Conservation (phyloP, 2,113 vertebrate genomes). For the Antechinus flavipes region DNA sequence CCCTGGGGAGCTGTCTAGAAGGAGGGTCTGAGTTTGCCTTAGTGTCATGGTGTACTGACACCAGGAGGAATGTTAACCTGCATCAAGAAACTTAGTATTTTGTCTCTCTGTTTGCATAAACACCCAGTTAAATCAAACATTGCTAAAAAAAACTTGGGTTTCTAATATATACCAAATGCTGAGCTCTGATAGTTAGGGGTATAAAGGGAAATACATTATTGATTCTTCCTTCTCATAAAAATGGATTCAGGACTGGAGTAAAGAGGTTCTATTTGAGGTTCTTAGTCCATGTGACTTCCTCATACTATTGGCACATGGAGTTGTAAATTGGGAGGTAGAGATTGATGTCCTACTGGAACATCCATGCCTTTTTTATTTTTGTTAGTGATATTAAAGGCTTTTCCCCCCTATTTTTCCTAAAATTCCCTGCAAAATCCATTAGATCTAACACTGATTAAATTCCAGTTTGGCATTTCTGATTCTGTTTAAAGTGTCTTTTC, state of each 20-base stretch:
- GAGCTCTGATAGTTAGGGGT: slow-evolving; percentile 52
- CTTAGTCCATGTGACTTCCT: slow-evolving; percentile 19
- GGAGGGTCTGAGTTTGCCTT: slow-evolving; percentile 18
- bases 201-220: slow-evolving; percentile 48
- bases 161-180: neutral
- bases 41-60: neutral
- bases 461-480: slow-evolving; percentile 36
- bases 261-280: slow-evolving; percentile 39
- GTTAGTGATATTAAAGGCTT: slow-evolving; percentile 27
- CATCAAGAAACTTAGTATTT: slow-evolving; percentile 8
- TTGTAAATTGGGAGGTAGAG: slow-evolving; percentile 21
- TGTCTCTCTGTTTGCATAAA: slow-evolving; percentile 22
- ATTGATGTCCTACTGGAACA: slow-evolving; percentile 20
- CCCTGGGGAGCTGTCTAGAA: neutral
- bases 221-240: slow-evolving; percentile 39
- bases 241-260: neutral
- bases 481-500: slow-evolving; percentile 27
- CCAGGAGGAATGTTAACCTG: neutral
- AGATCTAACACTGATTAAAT: slow-evolving; percentile 18
- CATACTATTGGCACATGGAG: neutral
- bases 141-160: slow-evolving; percentile 12
- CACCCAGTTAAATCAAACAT: slow-evolving; percentile 53
- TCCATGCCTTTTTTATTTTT: slow-evolving; percentile 28
- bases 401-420: neutral
- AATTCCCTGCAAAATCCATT: slow-evolving; percentile 27